Conservation (phyloP, 2,113 vertebrate genomes). For the Stegastes partitus region DNA sequence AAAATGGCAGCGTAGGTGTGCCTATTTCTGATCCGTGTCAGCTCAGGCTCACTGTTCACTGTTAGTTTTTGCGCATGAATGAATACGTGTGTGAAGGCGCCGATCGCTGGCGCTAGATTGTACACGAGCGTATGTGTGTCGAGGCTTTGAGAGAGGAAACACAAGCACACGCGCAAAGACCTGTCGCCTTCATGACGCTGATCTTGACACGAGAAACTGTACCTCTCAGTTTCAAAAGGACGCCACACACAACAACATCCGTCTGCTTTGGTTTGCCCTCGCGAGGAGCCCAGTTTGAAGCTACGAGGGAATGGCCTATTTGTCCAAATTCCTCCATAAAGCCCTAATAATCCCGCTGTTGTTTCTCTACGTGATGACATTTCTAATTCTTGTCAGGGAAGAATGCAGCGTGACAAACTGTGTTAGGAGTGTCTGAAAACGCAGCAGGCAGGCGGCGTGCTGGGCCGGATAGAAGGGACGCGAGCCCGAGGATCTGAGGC, state of each 20-base stretch:
- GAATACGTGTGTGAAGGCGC: not conserved
- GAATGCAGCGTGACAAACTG: slow-evolving; percentile 71
- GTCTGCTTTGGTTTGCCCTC: slow-evolving; percentile 17
- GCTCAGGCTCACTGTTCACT: not conserved
- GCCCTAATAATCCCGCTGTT: slow-evolving; percentile 67
- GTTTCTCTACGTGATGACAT: slow-evolving; percentile 67
- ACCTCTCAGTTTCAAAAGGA: slow-evolving; percentile 25
- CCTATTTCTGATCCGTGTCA: slow-evolving; percentile 9
- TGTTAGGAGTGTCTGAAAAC: slow-evolving; percentile 56
- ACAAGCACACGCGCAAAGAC: too few species aligned
- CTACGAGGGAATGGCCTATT: slow-evolving; percentile 26
- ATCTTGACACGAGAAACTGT: slow-evolving; percentile 5
- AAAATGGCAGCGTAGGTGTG: not conserved
- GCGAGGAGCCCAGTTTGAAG: slow-evolving; percentile 4
- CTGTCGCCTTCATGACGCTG: not conserved
- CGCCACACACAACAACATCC: not conserved
- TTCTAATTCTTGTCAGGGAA: slow-evolving; percentile 73
- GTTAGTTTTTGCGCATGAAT: not conserved
- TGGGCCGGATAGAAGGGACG: slow-evolving; percentile 40
- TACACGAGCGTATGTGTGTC: not conserved
- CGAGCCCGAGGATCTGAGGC: slow-evolving; percentile 19
- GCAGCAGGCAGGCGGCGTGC: slow-evolving; percentile 38
- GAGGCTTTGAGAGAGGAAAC: not conserved
- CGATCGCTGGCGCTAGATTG: not conserved
- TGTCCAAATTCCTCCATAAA: slow-evolving; percentile 60